Evolutionary conservation across 2,797 vertebrate genomes (phyloP).

Genomic region (Leontopithecus rosalia): DNA sequence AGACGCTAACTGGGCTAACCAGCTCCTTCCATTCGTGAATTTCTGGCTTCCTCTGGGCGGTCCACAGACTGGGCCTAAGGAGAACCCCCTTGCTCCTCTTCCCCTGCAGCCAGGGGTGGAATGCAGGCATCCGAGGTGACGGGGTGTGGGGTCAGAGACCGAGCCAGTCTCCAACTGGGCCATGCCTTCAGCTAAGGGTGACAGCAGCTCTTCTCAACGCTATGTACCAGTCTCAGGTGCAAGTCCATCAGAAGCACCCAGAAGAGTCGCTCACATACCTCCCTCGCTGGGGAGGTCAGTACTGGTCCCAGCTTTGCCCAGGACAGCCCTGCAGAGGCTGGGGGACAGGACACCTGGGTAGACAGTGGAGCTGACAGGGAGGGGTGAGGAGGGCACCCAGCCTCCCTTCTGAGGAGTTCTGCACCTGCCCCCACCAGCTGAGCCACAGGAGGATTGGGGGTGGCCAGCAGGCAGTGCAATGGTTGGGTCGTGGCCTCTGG

Average conservation of each 20-base stretch:
- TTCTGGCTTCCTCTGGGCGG: not conserved
- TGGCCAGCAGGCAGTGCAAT: fast-evolving
- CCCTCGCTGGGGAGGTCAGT: not conserved
- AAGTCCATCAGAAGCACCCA: not conserved
- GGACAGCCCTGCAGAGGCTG: not conserved
- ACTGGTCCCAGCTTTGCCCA: not conserved
- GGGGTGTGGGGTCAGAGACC: too few species aligned
- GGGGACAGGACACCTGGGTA: fast-evolving
- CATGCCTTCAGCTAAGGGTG: not conserved
- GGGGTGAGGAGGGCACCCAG: not conserved
- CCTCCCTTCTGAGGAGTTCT: not conserved
- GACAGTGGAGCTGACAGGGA: fast-evolving
- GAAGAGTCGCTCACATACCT: not conserved
- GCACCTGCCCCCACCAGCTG: too few species aligned
- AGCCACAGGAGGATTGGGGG: not conserved
- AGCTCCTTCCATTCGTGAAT: too few species aligned
- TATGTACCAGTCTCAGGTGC: not conserved
- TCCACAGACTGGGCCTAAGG: not conserved
- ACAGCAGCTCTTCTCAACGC: not conserved
- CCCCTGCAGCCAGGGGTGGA: not conserved
- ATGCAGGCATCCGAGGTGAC: not conserved
- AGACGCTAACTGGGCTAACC: not conserved
- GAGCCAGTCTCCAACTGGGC: not conserved
- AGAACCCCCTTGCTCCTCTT: not conserved
- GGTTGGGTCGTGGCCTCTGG: not conserved